Evolutionary conservation across 2,888 invertebrate species (phyloP).

Genomic region (Pseudococcus longispinus): DNA sequence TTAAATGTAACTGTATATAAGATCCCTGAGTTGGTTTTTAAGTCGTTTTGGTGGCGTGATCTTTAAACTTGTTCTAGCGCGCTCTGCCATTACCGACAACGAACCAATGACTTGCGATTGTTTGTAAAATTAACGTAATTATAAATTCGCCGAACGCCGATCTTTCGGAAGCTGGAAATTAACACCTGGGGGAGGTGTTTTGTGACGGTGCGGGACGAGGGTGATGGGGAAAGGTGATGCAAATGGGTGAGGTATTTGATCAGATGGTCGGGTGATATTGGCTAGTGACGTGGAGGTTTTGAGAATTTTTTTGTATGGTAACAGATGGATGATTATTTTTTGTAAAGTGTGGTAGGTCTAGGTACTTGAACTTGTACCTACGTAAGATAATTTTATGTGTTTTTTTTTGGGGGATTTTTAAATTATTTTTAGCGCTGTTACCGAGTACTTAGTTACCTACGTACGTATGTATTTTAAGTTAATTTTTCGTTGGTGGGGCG

Average conservation of each 20-base stretch:
- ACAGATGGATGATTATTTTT: no score
- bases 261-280: no score
- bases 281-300: no score
- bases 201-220: not conserved
- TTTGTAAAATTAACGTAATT: slow-evolving; percentile 24
- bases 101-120: slow-evolving; percentile 35
- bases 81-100: slow-evolving; percentile 40
- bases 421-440: no score
- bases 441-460: no score
- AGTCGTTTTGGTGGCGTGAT: slow-evolving; percentile 55
- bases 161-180: not conserved
- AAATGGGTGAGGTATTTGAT: not conserved
- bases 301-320: no score
- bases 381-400: no score
- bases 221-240: not conserved
- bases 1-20: slow-evolving; percentile 28
- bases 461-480: no score
- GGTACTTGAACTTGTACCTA: no score
- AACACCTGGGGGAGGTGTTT: not conserved
- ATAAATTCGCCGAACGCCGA: not conserved
- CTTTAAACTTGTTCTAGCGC: slow-evolving; percentile 50
- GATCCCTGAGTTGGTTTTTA: slow-evolving; percentile 32
- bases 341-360: no score
- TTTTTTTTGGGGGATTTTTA: no score
- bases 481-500: no score